Conservation (phyloP, 2,113 vertebrate genomes). For the Physeter macrocephalus region DNA sequence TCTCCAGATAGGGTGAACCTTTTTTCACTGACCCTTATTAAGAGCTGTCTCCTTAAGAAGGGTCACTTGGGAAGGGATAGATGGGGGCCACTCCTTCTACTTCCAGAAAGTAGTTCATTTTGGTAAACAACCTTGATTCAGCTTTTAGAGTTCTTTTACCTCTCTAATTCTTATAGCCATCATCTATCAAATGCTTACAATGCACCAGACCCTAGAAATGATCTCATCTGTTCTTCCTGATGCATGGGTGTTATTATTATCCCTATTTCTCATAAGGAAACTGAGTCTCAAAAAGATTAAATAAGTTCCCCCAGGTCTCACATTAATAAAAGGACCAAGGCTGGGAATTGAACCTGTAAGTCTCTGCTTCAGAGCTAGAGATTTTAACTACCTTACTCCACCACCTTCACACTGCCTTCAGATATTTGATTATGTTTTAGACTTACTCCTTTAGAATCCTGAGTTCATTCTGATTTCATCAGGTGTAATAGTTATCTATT, state of each 20-base stretch:
- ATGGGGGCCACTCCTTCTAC: background rate
- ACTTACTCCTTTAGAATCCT: background rate
- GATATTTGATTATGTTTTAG: background rate
- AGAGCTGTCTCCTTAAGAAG: conserved; percentile 42
- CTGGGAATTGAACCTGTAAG: background rate
- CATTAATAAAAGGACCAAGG: background rate
- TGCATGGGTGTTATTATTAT: background rate
- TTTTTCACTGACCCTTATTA: conserved; percentile 57
- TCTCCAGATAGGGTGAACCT: conserved; percentile 29
- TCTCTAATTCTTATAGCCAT: background rate
- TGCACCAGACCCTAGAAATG: background rate
- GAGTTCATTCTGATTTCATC: background rate
- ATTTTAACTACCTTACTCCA: background rate
- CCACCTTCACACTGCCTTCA: background rate
- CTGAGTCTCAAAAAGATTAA: background rate
- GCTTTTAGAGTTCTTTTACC: conserved; percentile 9
- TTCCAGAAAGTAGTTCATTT: conserved; percentile 45
- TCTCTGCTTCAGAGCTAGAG: background rate
- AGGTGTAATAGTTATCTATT: background rate
- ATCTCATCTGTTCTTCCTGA: background rate
- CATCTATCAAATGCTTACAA: background rate
- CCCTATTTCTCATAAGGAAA: background rate
- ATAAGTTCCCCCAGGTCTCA: background rate
- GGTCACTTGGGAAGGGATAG: conserved; percentile 34
- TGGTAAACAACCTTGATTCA: conserved; percentile 36